These are phyloP conservation scores for Therioaphis trifolii DNA, from an alignment of 2,888 invertebrate genomes.

Conservation along the genomic window DNA sequence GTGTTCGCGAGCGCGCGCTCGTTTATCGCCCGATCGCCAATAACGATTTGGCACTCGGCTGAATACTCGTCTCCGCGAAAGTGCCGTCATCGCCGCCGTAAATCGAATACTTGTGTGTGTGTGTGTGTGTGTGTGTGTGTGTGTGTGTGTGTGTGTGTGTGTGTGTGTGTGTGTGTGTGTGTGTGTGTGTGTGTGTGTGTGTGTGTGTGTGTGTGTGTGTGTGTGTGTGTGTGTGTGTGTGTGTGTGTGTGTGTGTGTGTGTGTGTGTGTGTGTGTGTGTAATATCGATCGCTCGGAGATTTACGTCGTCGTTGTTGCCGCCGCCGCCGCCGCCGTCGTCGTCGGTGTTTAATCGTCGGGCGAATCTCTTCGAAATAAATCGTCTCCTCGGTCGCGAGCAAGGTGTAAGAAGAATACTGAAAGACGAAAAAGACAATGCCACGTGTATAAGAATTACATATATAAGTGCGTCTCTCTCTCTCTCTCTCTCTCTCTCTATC, in stretches of 20 bases:
- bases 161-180: too few species aligned
- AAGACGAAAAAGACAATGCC: conserved; percentile 14
- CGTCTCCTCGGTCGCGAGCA: neutral
- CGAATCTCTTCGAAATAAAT: conserved; percentile 55
- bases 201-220: too few species aligned
- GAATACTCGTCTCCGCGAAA: conserved; percentile 40
- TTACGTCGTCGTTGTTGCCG: conserved; percentile 46
- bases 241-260: too few species aligned
- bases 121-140: too few species aligned
- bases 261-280: too few species aligned
- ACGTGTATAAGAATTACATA: neutral
- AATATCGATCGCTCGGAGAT: conserved; percentile 53
- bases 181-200: too few species aligned
- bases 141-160: too few species aligned
- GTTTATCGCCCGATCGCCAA: conserved; percentile 34
- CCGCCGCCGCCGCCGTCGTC: neutral
- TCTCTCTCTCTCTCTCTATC: too few species aligned
- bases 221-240: too few species aligned
- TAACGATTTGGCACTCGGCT: conserved; percentile 43
- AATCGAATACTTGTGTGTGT: too few species aligned
- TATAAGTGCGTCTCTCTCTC: too few species aligned
- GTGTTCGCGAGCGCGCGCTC: neutral
- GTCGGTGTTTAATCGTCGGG: conserved; percentile 14
- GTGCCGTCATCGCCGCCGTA: conserved; percentile 29
- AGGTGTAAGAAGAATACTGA: neutral